Base-by-base conservation (phyloP, 2,888 invertebrate genomes). In the Ophion costatus region DNA sequence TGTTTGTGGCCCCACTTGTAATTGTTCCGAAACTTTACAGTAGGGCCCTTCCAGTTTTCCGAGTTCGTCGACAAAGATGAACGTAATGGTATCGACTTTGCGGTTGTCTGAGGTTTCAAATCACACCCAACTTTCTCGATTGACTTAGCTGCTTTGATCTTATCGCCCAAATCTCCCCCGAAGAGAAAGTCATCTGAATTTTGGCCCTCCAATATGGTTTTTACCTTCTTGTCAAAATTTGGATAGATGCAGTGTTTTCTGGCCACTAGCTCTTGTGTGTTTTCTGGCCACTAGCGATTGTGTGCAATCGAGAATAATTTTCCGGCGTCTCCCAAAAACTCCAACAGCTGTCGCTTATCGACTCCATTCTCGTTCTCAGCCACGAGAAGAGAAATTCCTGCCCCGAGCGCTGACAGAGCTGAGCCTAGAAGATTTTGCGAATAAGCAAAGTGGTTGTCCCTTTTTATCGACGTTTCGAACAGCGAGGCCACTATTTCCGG, bases 361-460 rank as follows among this genome's bases (percentile, higher is more conserved):
- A 83, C 38, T 0, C 75, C 71, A 10, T 84, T 84, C 20, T 77
- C 79, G 1, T 84, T 71, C 17, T 80, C 74, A 3, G 59, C 24
- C 20, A 75, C 38, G 5, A 86, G 22, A 29, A 85, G 80, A 0
- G 85, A 74, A 14, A 84, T 56, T 11, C 73, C 77, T 0, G 83
- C 63, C 1, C 80, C 75, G 6, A 87, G 33, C 10, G 80, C 77
- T 64, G 78, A 76, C 67, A 86, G 38, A 0, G 86, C 82, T 45
- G 82, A 73, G 66, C 80, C 81, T 2, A 78, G 42, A 9, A 69
- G 22, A 56, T 82, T 82, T 42, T 88, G 88, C 3, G 56, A 73
- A n/a, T 83, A 71, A 7, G 63, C 67, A 33, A 85, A 76, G 67
- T 84, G 66, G 0, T 67, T 74, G 29, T 87, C n/a, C 88, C 85